phyloP scores from a whole-genome alignment of 1,140 invertebrate species.

The Agrilus planipennis region DNA sequence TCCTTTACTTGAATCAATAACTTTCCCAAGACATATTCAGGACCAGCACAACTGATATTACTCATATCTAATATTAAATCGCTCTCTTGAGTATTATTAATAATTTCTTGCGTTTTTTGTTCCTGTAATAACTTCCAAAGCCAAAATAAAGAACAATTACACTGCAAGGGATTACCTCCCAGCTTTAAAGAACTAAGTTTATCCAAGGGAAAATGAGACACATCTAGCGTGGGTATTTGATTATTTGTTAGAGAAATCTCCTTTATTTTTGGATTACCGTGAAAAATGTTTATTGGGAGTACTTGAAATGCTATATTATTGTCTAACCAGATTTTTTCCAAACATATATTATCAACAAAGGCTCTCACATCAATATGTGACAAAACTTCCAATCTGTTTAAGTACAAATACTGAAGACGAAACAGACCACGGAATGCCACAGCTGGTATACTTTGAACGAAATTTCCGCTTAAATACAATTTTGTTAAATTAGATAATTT shows the following conservation, averaged over 20 bases:
- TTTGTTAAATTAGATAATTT: constrained; percentile 60
- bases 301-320: constrained; percentile 57
- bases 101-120: constrained; percentile 24
- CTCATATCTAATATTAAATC: constrained; percentile 32
- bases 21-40: constrained; percentile 37
- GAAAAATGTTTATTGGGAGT: constrained; percentile 59
- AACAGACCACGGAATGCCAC: constrained; percentile 71
- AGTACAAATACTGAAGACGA: constrained; percentile 57
- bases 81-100: constrained; percentile 10
- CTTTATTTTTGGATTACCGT: constrained; percentile 60
- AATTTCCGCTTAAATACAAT: constrained; percentile 65
- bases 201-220: constrained; percentile 68
- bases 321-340: constrained; percentile 64
- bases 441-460: constrained; percentile 51
- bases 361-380: constrained; percentile 56
- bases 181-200: constrained; percentile 54
- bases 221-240: constrained; percentile 56
- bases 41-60: constrained; percentile 41
- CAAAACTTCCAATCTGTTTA: constrained; percentile 54
- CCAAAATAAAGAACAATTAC: constrained; percentile 80
- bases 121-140: constrained; percentile 61
- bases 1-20: constrained; percentile 42
- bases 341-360: constrained; percentile 72
- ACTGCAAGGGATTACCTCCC: constrained; percentile 70
- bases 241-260: constrained; percentile 61